Evolutionary conservation across 35 echinoderm and acorn worm species (phyloP).

Genomic region (Chiridota heheva): DNA sequence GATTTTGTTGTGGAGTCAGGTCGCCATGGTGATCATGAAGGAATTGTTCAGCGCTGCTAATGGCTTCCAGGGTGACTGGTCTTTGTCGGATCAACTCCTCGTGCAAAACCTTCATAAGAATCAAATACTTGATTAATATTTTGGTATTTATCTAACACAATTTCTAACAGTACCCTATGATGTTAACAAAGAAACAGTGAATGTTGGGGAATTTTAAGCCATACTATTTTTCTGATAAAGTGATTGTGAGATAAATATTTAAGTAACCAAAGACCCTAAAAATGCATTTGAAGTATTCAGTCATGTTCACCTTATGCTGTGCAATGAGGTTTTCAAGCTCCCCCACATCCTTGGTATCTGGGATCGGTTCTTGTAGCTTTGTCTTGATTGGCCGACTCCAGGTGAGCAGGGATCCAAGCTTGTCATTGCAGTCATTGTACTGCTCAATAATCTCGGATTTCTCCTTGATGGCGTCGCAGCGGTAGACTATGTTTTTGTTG

Average conservation of each 20-base stretch:
- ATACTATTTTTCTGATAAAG: too few species aligned
- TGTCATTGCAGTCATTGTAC: slow-evolving; percentile 74
- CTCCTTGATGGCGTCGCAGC: slow-evolving; percentile 82
- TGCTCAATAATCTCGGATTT: slow-evolving; percentile 75
- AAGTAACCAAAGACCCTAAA: too few species aligned
- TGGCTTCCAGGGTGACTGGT: slow-evolving; percentile 70
- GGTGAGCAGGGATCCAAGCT: slow-evolving; percentile 69
- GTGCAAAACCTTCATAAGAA: slow-evolving; percentile 87
- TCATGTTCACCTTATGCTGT: slow-evolving; percentile 71
- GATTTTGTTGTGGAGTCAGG: slow-evolving; percentile 69
- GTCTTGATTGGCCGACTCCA: slow-evolving; percentile 94
- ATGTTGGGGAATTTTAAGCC: too few species aligned
- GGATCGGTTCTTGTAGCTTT: slow-evolving; percentile 76
- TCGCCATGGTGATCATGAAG: slow-evolving; percentile 80
- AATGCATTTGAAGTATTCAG: too few species aligned
- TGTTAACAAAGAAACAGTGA: too few species aligned
- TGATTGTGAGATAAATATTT: too few species aligned
- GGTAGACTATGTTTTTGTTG: slow-evolving; percentile 64
- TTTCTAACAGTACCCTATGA: too few species aligned
- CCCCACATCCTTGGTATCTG: slow-evolving; percentile 57
- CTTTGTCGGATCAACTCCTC: slow-evolving; percentile 56
- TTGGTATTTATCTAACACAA: too few species aligned
- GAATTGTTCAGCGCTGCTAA: slow-evolving; percentile 88
- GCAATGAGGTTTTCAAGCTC: slow-evolving; percentile 67
- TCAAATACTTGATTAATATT: too few species aligned